Evolutionary conservation across 2,113 vertebrate genomes (phyloP).

Genomic region (Antechinus stuartii): DNA sequence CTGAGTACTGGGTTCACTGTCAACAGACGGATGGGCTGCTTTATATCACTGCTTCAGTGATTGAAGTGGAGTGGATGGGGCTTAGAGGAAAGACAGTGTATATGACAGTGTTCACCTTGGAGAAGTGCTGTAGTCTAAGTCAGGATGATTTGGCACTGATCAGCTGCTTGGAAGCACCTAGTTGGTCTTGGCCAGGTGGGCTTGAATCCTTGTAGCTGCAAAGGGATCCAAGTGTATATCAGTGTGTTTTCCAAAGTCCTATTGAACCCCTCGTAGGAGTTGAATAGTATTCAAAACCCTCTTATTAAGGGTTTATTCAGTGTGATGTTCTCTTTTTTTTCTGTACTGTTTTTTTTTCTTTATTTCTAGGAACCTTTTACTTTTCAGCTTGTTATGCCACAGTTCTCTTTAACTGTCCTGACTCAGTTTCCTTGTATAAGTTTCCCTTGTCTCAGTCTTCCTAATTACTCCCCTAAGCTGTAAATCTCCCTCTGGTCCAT

Average conservation of each 20-base stretch:
- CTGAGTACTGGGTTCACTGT: neutral
- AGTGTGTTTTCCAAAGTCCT: neutral
- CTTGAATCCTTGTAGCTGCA: neutral
- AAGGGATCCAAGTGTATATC: neutral
- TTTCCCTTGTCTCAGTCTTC: no score
- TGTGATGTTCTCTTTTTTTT: no score
- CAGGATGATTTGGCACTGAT: neutral
- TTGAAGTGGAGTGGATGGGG: neutral
- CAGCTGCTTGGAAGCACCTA: neutral
- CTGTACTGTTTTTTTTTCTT: no score
- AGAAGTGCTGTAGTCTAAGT: neutral
- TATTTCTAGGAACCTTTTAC: no score
- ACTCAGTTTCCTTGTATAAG: no score
- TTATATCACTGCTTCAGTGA: neutral
- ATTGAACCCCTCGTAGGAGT: neutral
- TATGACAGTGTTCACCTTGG: neutral
- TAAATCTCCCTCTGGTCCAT: no score
- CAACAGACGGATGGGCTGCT: neutral
- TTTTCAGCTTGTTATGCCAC: no score
- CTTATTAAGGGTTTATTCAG: no score
- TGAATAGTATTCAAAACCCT: no score
- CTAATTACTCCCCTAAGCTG: no score
- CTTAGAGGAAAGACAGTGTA: neutral
- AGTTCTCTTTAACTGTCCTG: no score
- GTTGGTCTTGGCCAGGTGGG: neutral